Evolutionary conservation across 2,113 vertebrate genomes (phyloP), one percentile per base, ranked within the genome.

Genomic region (Kryptolebias marmoratus): DNA sequence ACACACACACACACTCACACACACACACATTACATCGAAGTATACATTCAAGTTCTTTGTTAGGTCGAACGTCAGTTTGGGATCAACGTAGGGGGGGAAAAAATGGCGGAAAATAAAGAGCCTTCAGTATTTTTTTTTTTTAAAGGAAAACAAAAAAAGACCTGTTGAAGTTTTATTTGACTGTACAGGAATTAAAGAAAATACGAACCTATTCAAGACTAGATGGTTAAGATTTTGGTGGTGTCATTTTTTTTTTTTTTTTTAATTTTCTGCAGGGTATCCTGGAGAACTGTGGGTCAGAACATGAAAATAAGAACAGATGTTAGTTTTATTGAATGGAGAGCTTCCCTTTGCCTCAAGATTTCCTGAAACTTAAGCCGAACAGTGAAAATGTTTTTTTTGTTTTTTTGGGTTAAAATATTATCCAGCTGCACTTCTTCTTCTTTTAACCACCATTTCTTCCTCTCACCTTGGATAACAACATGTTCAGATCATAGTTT

Each of bases 151-250:
- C 84, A 79, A 84, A 80, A 85, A 81, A 86, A 91, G 83, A 88
- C 76, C 76, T 8, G 70, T 89, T 82, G 49, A 90, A 88, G 84
- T 92, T 93, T 90, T 91, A 90, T 92, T 94, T 93, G 88, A 93
- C 77, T 94, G 93, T 95, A 94, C 93, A 95, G 94, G 89, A 93
- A 93, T 89, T 53, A 64, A 68, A 73, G 63, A 90, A 75, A 90
- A 88, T 90, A 87, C 90, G 81, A 87, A 94, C 90, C 70, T 90
- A 90, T 90, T 92, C 79, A 44, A 73, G 83, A 89, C 76, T 94
- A 93, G 91, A 86, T 86, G 88, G 92, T 90, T 93, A 88, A 93
- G 94, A 94, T 94, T 95, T 96, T 96, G 95, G 93, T 95, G 95
- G 94, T 97, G 95, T 96, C 94, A 94, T 95, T 96, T 96, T 96